phyloP scores from a whole-genome alignment of 1,140 invertebrate genomes.

The silkworm (Bombyx mori) region DNA sequence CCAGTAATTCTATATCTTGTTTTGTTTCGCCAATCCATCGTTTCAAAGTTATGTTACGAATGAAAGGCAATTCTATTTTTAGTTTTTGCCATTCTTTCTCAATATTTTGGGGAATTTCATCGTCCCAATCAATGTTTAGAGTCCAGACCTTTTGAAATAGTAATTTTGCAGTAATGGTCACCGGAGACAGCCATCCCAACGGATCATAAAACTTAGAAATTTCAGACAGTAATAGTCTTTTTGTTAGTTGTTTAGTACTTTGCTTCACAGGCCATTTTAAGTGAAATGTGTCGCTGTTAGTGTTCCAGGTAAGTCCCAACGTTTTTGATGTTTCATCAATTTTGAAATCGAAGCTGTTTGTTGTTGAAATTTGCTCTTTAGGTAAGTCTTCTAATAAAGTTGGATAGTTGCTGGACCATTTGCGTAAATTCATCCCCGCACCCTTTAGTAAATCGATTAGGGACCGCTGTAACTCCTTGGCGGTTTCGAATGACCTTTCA shows the following conservation, averaged over 20 bases:
- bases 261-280: too few relatives aligned
- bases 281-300: neutral
- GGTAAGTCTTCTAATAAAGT: conserved; percentile 9
- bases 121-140: conserved; percentile 41
- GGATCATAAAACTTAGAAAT: conserved; percentile 38
- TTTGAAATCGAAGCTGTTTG: conserved; percentile 5
- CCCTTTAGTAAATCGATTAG: conserved; percentile 11
- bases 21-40: neutral
- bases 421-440: conserved; percentile 18
- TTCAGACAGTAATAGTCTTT: conserved; percentile 14
- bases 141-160: conserved; percentile 54
- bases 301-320: conserved; percentile 14
- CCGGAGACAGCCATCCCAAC: conserved; percentile 42
- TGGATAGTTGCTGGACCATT: conserved; percentile 16
- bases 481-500: conserved; percentile 14
- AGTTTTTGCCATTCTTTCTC: too few relatives aligned
- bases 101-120: too few relatives aligned
- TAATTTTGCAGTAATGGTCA: conserved; percentile 46
- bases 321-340: conserved; percentile 11
- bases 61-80: too few relatives aligned
- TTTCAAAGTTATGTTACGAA: too few relatives aligned
- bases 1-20: too few relatives aligned
- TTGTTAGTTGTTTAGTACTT: conserved; percentile 2
- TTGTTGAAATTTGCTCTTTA: conserved; percentile 4
- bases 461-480: conserved; percentile 10